Base-by-base conservation (phyloP, 2,797 vertebrate species). In the Lindbergichthys nudifrons region DNA sequence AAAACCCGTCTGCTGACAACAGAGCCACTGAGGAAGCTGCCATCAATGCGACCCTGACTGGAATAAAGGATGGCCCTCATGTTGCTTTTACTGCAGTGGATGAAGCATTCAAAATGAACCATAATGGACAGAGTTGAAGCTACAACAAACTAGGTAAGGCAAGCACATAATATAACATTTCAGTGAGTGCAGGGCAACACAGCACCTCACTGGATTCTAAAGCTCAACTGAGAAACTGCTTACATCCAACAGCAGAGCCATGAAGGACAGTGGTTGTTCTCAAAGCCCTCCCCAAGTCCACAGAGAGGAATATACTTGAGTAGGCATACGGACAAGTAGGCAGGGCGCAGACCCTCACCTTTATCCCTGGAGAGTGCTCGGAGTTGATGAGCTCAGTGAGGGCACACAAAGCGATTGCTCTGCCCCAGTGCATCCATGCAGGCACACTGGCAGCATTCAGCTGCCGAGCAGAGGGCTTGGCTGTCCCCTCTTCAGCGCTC, bases 381-480 rank as follows among this genome's bases (percentile, higher is more conserved):
- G 73, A 66, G 71, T 54, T 79, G 85, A 88, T 84, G 81, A 91
- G 80, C 73, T 87, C 60, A 78, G 71, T 19, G 54, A 76, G 70
- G 86, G 70, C 68, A 83, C 79, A 87, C 83, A 36, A 82, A 86
- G 89, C 45, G 70, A 90, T 84, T 88, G 81, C 86, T 82, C 53
- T 80, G 82, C 83, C 87, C 80, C 56, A 59, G 58, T 65, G 77
- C 77, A 85, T 76, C 81, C 82, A 85, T 86, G 84, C 56, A 63
- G 81, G 79, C 83, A 82, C 85, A 84, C 72, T 87, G 80, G 83
- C 89, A 92, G 85, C 73, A 61, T 83, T 89, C 86, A 83, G 76
- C 83, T 75, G 83, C 68, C 71, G 90, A 82, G 79, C 57, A 81
- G 80, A 80, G 82, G 78, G 77, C 73, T 82, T 87, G 86, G 86